Conservation (phyloP, 2,113 vertebrate genomes). For the Xenopus tropicalis region UCB_Xtro_10.0 CM004445.2:124635501-124636000, state of each 20-base stretch:
- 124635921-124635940: slow-evolving; percentile 25
- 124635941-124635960: slow-evolving; percentile 21
- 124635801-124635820: slow-evolving; percentile 30
- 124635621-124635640: too few species aligned
- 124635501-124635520: too few species aligned
- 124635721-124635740: slow-evolving; percentile 23
- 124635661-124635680: too few species aligned
- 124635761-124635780: slow-evolving; percentile 46
- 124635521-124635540: too few species aligned
- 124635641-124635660: too few species aligned
- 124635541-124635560: too few species aligned
- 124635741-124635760: slow-evolving; percentile 33
- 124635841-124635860: slow-evolving; percentile 42
- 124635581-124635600: too few species aligned
- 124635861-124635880: slow-evolving; percentile 43
- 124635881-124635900: slow-evolving; percentile 43
- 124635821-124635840: slow-evolving; percentile 40
- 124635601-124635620: too few species aligned
- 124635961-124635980: neutral
- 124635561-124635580: too few species aligned
- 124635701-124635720: slow-evolving; percentile 20
- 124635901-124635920: slow-evolving; percentile 33
- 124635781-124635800: slow-evolving; percentile 34
- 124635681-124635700: too few species aligned
- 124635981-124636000: slow-evolving; percentile 15